Conservation (phyloP, 2,888 invertebrate species). For the Lasioglossum lativentre region DNA sequence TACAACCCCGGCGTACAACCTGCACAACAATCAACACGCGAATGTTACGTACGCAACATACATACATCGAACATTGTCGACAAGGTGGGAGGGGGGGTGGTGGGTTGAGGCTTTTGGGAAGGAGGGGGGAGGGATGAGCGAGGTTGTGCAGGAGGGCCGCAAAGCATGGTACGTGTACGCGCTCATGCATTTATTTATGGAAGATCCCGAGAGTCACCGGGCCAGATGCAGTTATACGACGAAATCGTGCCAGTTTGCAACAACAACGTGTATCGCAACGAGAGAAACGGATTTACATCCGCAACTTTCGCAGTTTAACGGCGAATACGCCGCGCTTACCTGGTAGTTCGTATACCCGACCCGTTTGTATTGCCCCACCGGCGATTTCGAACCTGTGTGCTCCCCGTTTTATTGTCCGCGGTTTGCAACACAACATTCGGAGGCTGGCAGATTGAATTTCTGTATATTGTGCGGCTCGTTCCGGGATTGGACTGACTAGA, state of each 20-base stretch:
- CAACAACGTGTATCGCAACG: slow-evolving; percentile 63
- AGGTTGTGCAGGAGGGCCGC: neutral
- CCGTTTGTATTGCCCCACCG: neutral
- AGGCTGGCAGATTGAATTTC: slow-evolving; percentile 5
- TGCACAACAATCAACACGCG: slow-evolving; percentile 51
- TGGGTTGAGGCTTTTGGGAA: neutral
- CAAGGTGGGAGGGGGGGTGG: neutral
- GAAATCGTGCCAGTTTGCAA: slow-evolving; percentile 68
- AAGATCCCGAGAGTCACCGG: slow-evolving; percentile 63
- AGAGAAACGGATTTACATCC: slow-evolving; percentile 78
- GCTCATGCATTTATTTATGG: slow-evolving; percentile 77
- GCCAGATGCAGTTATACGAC: slow-evolving; percentile 60
- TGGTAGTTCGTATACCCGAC: neutral
- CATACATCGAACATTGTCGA: slow-evolving; percentile 20
- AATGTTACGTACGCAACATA: slow-evolving; percentile 46
- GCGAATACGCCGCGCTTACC: slow-evolving; percentile 63
- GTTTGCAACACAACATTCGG: slow-evolving; percentile 10
- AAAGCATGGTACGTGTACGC: slow-evolving; percentile 42
- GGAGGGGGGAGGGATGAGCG: neutral
- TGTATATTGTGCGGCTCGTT: slow-evolving; percentile 8
- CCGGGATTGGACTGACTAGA: neutral
- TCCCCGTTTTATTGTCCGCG: slow-evolving; percentile 1
- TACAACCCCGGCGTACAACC: slow-evolving; percentile 30
- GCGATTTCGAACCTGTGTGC: neutral
- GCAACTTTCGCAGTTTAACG: slow-evolving; percentile 81